Conservation (phyloP, 2,888 invertebrate genomes). For the Archips xylosteana region DNA sequence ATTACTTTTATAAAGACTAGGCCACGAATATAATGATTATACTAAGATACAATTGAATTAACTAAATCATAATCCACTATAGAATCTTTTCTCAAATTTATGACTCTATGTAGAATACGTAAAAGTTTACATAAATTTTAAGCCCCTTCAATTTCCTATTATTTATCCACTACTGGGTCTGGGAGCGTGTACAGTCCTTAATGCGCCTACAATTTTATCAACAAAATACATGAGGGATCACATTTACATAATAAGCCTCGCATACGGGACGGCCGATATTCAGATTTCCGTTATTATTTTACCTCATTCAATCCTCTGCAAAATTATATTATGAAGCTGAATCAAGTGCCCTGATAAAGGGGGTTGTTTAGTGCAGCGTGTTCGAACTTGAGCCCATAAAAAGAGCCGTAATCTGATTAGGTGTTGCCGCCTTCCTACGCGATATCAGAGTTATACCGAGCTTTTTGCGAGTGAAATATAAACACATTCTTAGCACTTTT, state of each 20-base stretch:
- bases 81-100: too few relatives aligned
- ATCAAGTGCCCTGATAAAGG: conserved; percentile 64
- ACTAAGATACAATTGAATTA: too few relatives aligned
- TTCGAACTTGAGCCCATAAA: conserved; percentile 19
- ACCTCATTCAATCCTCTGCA: conserved; percentile 64
- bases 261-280: conserved; percentile 64
- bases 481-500: not conserved
- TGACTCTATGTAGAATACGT: not conserved
- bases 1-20: not conserved
- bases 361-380: conserved; percentile 26
- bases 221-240: conserved; percentile 71
- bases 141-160: conserved; percentile 29
- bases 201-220: conserved; percentile 68
- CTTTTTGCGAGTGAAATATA: conserved; percentile 1
- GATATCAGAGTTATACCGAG: not conserved
- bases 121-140: conserved; percentile 1
- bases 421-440: not conserved
- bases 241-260: conserved; percentile 78
- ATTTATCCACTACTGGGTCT: conserved; percentile 24
- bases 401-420: conserved; percentile 14
- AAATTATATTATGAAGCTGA: conserved; percentile 61
- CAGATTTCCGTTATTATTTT: conserved; percentile 77
- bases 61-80: too few relatives aligned
- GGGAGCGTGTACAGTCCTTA: conserved; percentile 41
- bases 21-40: not conserved